These are phyloP conservation scores for Erythrolamprus reginae DNA, from an alignment of 2,113 vertebrate genomes.

Conservation along the genomic window DNA sequence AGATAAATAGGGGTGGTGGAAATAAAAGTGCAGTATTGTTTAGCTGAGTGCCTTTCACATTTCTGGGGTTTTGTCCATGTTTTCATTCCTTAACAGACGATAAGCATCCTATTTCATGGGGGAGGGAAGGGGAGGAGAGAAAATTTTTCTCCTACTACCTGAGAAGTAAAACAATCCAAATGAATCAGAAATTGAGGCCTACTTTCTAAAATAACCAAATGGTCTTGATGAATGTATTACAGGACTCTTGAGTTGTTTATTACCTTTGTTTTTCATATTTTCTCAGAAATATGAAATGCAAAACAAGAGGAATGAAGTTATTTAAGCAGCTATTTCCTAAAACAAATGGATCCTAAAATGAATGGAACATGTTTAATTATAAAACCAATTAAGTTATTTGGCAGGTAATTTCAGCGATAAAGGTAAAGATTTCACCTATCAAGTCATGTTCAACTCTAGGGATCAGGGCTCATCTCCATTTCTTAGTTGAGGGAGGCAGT, in stretches of 20 bases:
- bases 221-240: slow-evolving; percentile 29
- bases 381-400: not conserved
- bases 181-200: slow-evolving; percentile 52
- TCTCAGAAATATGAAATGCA: not conserved
- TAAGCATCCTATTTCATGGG: slow-evolving; percentile 52
- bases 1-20: slow-evolving; percentile 33
- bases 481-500: no score
- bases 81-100: slow-evolving; percentile 63
- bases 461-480: no score
- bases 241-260: slow-evolving; percentile 39
- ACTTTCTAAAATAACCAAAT: slow-evolving; percentile 47
- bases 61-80: slow-evolving; percentile 58
- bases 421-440: no score
- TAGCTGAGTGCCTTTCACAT: slow-evolving; percentile 51
- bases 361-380: not conserved
- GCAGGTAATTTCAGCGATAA: not conserved
- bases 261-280: not conserved
- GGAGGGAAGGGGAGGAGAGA: slow-evolving; percentile 9
- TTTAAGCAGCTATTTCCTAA: not conserved
- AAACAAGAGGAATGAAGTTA: not conserved
- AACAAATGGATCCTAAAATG: not conserved
- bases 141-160: slow-evolving; percentile 18
- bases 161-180: slow-evolving; percentile 39
- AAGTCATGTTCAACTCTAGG: no score
- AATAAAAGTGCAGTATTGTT: slow-evolving; percentile 43